Evolutionary conservation across 1,140 invertebrate species (phyloP).

Genomic region (Drosophila jambulina): DNA sequence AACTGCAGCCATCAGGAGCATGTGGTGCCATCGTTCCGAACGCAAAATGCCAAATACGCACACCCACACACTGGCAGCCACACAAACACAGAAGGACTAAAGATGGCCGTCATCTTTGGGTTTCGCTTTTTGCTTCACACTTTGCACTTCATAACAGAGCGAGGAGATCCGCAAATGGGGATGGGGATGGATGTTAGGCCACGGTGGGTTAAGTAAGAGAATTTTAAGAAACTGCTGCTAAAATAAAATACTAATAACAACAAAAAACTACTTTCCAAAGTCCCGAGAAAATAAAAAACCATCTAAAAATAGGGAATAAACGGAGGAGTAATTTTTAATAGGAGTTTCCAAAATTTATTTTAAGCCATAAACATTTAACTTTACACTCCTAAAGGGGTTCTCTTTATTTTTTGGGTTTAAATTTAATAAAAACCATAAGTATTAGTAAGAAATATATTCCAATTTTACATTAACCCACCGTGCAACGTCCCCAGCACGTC

Average conservation of each 20-base stretch:
- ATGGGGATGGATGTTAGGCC: background rate
- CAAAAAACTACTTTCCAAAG: background rate
- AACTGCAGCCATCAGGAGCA: conserved; percentile 84
- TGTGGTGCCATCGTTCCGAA: conserved; percentile 72
- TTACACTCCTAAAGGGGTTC: too few species aligned
- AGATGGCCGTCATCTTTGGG: conserved; percentile 64
- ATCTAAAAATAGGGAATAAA: background rate
- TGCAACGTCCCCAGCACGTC: conserved; percentile 43
- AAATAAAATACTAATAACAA: too few species aligned
- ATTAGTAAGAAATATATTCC: too few species aligned
- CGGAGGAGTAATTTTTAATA: too few species aligned
- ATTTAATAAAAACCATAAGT: background rate
- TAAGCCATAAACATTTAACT: too few species aligned
- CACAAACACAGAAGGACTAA: conserved; percentile 22
- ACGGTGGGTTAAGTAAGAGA: conserved; percentile 28
- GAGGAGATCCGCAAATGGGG: background rate
- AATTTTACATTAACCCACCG: conserved; percentile 10
- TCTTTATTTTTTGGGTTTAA: background rate
- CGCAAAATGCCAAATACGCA: conserved; percentile 76
- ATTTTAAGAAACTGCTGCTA: background rate
- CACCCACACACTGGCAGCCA: conserved; percentile 29
- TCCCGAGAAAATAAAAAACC: background rate
- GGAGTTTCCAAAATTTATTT: too few species aligned
- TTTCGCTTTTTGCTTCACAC: conserved; percentile 68
- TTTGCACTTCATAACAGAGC: conserved; percentile 78